A percentile compares a stretch with the other conserved stretches of the same genome.
These are phyloP conservation scores for Embiotoca jacksoni DNA, from an alignment of 2,113 vertebrate species.

Conservation along the genomic window DNA sequence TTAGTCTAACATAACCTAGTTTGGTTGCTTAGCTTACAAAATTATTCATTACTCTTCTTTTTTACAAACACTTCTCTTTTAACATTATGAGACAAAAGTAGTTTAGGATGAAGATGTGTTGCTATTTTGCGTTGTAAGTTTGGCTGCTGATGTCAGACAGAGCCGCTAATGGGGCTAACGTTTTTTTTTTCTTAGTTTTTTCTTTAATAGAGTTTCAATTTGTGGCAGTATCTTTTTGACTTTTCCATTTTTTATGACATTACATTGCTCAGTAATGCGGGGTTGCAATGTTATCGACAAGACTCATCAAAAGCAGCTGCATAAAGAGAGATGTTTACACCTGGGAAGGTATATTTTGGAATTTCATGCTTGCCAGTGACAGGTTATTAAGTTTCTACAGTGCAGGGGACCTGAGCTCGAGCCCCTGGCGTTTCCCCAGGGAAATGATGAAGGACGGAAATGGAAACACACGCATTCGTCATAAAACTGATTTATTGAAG, in stretches of 20 bases:
- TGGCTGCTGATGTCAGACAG: neutral
- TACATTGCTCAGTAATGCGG: neutral
- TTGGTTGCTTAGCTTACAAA: neutral
- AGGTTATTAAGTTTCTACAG: conserved; percentile 52
- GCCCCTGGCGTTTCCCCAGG: conserved; percentile 4
- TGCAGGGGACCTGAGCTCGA: conserved; percentile 35
- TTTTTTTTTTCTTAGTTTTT: neutral
- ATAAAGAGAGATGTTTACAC: conserved; percentile 7
- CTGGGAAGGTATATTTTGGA: conserved; percentile 29
- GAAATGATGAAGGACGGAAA: conserved; percentile 45
- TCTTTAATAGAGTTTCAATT: neutral
- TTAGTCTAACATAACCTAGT: neutral
- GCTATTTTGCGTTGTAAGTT: neutral
- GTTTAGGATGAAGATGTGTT: conserved; percentile 5
- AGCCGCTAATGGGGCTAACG: too few relatives aligned
- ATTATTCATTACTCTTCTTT: neutral
- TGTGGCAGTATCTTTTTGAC: neutral
- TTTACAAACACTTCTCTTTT: neutral
- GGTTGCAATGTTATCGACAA: conserved; percentile 5
- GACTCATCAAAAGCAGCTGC: neutral
- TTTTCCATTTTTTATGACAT: neutral
- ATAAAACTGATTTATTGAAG: conserved; percentile 64
- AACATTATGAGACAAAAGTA: neutral
- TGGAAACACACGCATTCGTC: conserved; percentile 59
- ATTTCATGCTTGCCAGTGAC: conserved; percentile 41